Evolutionary conservation across 1,140 invertebrate genomes (phyloP), one percentile per base, ranked within the genome.

Genomic region (Hyles vespertilio): DNA sequence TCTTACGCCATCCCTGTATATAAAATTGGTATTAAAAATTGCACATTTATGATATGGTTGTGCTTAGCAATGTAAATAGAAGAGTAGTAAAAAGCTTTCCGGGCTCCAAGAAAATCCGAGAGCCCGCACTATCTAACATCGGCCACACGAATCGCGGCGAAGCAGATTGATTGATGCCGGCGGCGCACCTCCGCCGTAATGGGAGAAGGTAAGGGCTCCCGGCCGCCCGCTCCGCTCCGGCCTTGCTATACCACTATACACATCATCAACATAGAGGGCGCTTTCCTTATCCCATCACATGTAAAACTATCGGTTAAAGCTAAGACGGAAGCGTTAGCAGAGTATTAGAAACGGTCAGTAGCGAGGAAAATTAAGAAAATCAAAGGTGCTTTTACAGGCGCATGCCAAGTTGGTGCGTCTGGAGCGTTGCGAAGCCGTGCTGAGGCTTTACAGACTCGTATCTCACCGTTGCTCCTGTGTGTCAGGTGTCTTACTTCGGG

Each of bases 261-360:
- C 65, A 77, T 79, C 72, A 67, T 22, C 5, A 44, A 82, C 72
- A 79, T 74, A 84, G 87, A 89, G 90, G 89, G 89, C 89, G 84
- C 89, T 91, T 92, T 91, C 91, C 92, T 92, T 92, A 92, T 92
- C 91, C 91, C 91, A 92, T 92, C 90, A 92, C 91, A 86, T 81
- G 74, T 72, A 79, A 72, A 61, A 78, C 74, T 77, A 75, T 71
- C 67, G 64, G 79, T 81, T 79, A 79, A 73, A 78, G 77, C 77
- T 73, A 73, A 81, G 70, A 74, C 57, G 66, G 61, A 85, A 85
- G 86, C 83, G 67, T 88, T 89, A 89, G 79, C 64, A 61, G 59
- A 60, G 45, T 72, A 73, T 85, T 87, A 84, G 72, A 78, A 48
- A 61, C 65, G 70, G 73, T 86, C 59, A 86, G 77, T 84, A 72